Evolutionary conservation across 2,888 invertebrate genomes (phyloP).

Genomic region (Tachina lurida): DNA sequence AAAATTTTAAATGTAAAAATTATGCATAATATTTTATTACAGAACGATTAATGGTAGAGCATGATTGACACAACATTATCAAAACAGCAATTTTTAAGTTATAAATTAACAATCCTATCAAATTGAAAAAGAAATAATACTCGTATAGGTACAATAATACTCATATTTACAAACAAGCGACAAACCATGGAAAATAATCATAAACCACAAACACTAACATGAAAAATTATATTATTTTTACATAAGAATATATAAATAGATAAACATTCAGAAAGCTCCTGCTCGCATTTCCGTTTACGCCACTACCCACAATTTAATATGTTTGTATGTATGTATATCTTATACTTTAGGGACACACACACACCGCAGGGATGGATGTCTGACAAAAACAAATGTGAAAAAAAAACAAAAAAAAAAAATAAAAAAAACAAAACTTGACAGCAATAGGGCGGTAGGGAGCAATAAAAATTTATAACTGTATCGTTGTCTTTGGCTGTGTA

Average conservation of each 20-base stretch:
- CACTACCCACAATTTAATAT: not conserved
- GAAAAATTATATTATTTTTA: not conserved
- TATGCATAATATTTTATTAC: too few species aligned
- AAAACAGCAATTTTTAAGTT: too few species aligned
- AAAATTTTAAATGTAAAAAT: too few species aligned
- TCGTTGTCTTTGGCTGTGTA: slow-evolving; percentile 25
- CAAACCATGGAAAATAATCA: slow-evolving; percentile 14
- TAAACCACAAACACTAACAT: slow-evolving; percentile 4
- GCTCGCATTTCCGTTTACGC: not conserved
- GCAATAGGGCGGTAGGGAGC: slow-evolving; percentile 78
- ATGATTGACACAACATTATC: too few species aligned
- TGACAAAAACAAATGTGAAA: slow-evolving; percentile 60
- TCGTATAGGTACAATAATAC: not conserved
- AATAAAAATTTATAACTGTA: slow-evolving; percentile 74
- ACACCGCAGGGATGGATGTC: slow-evolving; percentile 34
- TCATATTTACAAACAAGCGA: slow-evolving; percentile 8
- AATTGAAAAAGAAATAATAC: not conserved
- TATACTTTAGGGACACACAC: slow-evolving; percentile 5
- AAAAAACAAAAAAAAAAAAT: slow-evolving; percentile 24
- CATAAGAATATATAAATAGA: slow-evolving; percentile 4
- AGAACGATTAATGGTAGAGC: too few species aligned
- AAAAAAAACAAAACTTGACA: slow-evolving; percentile 70
- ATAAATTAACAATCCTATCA: not conserved
- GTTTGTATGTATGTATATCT: not conserved
- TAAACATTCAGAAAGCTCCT: not conserved